Conservation (phyloP, 2,888 invertebrate species). For the Leucophora obtusa region DNA sequence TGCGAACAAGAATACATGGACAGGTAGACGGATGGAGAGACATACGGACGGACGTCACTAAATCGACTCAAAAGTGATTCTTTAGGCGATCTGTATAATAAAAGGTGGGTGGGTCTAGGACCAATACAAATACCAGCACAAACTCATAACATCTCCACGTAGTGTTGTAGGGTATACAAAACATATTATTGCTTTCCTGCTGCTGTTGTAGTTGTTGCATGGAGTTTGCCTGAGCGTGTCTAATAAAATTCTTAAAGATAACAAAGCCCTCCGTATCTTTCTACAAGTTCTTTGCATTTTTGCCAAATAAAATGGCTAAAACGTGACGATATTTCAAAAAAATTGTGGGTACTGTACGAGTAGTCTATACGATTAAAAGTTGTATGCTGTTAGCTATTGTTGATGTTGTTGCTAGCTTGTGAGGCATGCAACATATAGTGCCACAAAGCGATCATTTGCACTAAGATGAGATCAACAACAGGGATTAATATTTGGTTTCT, state of each 20-base stretch:
- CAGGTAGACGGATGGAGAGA: too few relatives aligned
- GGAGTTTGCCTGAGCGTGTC: slow-evolving; percentile 53
- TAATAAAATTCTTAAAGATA: slow-evolving; percentile 63
- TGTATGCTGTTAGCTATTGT: slow-evolving; percentile 36
- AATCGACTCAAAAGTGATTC: too few relatives aligned
- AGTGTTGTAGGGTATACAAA: too few relatives aligned
- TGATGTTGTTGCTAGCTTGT: slow-evolving; percentile 21
- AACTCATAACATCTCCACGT: too few relatives aligned
- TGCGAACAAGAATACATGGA: too few relatives aligned
- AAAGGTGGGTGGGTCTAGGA: too few relatives aligned
- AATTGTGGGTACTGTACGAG: slow-evolving; percentile 44
- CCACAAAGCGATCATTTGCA: slow-evolving; percentile 60
- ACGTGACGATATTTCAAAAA: slow-evolving; percentile 64
- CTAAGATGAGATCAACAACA: slow-evolving; percentile 52
- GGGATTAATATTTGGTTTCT: slow-evolving; percentile 44
- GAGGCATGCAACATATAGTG: slow-evolving; percentile 50
- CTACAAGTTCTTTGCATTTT: slow-evolving; percentile 14
- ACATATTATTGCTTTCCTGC: slow-evolving; percentile 10
- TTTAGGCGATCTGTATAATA: too few relatives aligned
- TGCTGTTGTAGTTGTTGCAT: not conserved
- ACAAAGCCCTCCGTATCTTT: slow-evolving; percentile 58
- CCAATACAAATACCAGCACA: too few relatives aligned
- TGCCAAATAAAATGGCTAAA: slow-evolving; percentile 63
- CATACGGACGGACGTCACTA: too few relatives aligned
- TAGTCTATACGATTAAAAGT: slow-evolving; percentile 41